Percentiles rank a stretch among this genome's conserved stretches.
phyloP scores from a whole-genome alignment of 2,113 vertebrate species.

The Thinocorus orbignyianus region DNA sequence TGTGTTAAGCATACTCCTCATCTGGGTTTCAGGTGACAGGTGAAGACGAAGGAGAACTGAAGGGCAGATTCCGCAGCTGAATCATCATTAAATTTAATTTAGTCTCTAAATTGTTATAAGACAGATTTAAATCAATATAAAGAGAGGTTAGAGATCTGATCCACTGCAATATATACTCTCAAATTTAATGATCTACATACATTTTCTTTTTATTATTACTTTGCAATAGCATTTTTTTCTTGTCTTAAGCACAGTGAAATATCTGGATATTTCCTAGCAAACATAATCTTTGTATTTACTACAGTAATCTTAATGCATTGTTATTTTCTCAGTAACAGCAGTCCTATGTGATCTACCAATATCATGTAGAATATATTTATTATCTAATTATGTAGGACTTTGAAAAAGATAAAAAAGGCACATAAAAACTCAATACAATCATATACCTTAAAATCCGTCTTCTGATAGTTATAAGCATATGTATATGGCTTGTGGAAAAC shows the following conservation, averaged over 20 bases:
- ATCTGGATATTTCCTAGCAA: neutral
- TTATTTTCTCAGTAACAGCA: neutral
- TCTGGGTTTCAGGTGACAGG: neutral
- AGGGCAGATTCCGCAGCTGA: neutral
- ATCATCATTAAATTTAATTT: neutral
- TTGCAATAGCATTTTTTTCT: neutral
- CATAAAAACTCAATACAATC: neutral
- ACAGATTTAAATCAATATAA: neutral
- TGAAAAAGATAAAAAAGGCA: neutral
- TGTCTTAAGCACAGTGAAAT: neutral
- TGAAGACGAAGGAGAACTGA: neutral
- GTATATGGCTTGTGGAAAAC: slow-evolving; percentile 84
- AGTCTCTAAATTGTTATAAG: neutral
- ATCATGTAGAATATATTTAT: neutral
- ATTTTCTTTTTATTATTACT: neutral
- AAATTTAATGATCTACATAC: neutral
- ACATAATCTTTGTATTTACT: neutral
- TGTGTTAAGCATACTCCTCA: neutral
- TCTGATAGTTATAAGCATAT: slow-evolving; percentile 78
- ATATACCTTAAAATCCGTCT: slow-evolving; percentile 81
- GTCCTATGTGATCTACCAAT: neutral
- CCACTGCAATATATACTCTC: neutral
- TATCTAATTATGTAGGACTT: neutral
- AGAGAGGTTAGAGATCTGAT: neutral
- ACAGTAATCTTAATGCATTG: neutral